Conservation (phyloP, 2,113 vertebrate species). For the Pterocles orientalis region DNA sequence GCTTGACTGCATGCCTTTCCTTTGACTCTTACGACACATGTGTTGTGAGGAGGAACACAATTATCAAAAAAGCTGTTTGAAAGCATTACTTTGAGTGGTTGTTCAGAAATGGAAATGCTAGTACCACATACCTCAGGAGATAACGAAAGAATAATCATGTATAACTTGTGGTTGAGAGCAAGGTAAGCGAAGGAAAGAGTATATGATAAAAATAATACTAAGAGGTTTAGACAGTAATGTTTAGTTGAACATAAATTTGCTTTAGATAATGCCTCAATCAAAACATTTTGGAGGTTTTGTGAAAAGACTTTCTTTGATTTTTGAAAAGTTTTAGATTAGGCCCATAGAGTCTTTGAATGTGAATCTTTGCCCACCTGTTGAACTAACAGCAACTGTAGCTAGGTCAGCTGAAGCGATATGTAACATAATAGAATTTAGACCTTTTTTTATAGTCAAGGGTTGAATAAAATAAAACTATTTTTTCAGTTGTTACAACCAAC, state of each 20-base stretch:
- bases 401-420: not conserved
- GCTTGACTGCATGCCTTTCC: not conserved
- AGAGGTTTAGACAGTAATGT: not conserved
- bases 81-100: not conserved
- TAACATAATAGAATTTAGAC: not conserved
- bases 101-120: not conserved
- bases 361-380: not conserved
- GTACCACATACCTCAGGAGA: not conserved
- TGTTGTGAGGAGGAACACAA: not conserved
- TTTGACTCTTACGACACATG: not conserved
- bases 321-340: not conserved
- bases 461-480: not conserved
- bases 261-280: not conserved
- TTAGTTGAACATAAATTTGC: not conserved
- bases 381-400: not conserved
- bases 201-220: not conserved
- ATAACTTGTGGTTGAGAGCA: not conserved
- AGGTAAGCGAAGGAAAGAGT: not conserved
- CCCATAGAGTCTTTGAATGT: too few relatives aligned
- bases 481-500: not conserved
- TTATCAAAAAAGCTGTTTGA: not conserved
- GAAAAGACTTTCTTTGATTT: not conserved
- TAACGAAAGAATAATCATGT: not conserved
- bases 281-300: not conserved
- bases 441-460: not conserved